Evolutionary conservation across 2,888 invertebrate species (phyloP).

Genomic region (Pollenia griseotomentosa): DNA sequence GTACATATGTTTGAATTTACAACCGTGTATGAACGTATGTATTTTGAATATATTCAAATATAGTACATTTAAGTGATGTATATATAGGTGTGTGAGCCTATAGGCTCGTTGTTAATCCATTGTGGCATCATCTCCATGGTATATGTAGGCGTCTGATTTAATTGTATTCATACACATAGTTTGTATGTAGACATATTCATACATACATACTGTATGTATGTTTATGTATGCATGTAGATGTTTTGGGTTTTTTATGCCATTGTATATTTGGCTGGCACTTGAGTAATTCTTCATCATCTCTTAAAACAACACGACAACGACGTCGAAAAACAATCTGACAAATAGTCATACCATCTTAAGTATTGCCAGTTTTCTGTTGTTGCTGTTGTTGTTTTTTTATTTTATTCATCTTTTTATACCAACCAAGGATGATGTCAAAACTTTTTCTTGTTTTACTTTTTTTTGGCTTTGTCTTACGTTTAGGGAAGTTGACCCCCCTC

Average conservation of each 20-base stretch:
- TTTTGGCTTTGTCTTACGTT: conserved; percentile 57
- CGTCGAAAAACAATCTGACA: conserved; percentile 56
- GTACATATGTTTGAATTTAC: not conserved
- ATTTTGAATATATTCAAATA: conserved; percentile 15
- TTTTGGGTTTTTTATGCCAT: conserved; percentile 47
- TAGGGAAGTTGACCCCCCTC: conserved; percentile 62
- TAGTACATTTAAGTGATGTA: conserved; percentile 41
- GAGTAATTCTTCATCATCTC: conserved; percentile 73
- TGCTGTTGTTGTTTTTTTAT: conserved; percentile 18
- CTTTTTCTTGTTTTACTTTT: conserved; percentile 31
- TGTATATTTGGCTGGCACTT: conserved; percentile 71
- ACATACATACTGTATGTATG: not conserved
- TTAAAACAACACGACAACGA: conserved; percentile 64
- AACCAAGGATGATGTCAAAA: conserved; percentile 67
- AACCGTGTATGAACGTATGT: not conserved
- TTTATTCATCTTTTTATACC: conserved; percentile 45
- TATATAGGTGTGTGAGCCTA: conserved; percentile 31
- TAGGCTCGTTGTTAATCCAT: conserved; percentile 58
- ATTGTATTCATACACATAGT: conserved; percentile 42
- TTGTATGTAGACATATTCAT: conserved; percentile 1
- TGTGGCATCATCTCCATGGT: conserved; percentile 42
- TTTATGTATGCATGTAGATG: conserved; percentile 9
- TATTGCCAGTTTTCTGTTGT: conserved; percentile 65
- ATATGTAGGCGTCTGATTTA: conserved; percentile 69
- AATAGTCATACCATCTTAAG: conserved; percentile 64